These are phyloP conservation scores for Papilio gigon DNA, from an alignment of 2,888 invertebrate species.

Conservation along the genomic window DNA sequence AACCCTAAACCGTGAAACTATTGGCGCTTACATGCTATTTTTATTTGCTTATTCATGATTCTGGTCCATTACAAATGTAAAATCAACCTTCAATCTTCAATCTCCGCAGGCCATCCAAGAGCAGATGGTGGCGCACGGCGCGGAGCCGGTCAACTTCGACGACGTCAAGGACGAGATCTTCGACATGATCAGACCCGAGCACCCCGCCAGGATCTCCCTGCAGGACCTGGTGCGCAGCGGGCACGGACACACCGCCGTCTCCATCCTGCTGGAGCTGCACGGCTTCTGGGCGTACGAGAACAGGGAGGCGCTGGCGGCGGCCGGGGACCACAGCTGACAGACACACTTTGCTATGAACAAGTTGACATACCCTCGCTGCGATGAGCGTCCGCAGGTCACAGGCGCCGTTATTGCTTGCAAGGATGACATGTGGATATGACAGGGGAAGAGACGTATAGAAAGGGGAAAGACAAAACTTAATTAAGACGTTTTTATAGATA, in stretches of 20 bases:
- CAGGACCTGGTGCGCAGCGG: constrained; percentile 93
- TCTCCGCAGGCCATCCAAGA: constrained; percentile 96
- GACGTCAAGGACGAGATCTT: constrained; percentile 99
- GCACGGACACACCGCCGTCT: constrained; percentile 96
- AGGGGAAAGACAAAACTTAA: too few relatives aligned
- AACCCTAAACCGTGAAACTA: too few relatives aligned
- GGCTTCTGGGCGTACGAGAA: constrained; percentile 99
- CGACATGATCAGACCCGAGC: constrained; percentile 96
- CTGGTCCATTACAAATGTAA: too few relatives aligned
- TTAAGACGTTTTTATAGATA: too few relatives aligned
- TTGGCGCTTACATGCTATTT: too few relatives aligned
- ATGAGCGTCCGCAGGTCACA: too few relatives aligned
- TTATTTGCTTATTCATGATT: too few relatives aligned
- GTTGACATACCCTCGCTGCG: constrained; percentile 40
- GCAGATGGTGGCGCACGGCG: constrained; percentile 92
- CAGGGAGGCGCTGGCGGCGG: constrained; percentile 89
- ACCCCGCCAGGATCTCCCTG: constrained; percentile 92
- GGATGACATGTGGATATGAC: background rate
- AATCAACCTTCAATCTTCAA: too few relatives aligned
- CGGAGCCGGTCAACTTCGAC: constrained; percentile 95
- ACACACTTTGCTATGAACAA: constrained; percentile 49
- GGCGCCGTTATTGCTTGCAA: too few relatives aligned
- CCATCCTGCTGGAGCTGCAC: constrained; percentile 96
- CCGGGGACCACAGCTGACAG: constrained; percentile 83
- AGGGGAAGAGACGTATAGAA: too few relatives aligned